phyloP scores from a whole-genome alignment of 2,113 vertebrate species.

The Menidia beryllina region DNA sequence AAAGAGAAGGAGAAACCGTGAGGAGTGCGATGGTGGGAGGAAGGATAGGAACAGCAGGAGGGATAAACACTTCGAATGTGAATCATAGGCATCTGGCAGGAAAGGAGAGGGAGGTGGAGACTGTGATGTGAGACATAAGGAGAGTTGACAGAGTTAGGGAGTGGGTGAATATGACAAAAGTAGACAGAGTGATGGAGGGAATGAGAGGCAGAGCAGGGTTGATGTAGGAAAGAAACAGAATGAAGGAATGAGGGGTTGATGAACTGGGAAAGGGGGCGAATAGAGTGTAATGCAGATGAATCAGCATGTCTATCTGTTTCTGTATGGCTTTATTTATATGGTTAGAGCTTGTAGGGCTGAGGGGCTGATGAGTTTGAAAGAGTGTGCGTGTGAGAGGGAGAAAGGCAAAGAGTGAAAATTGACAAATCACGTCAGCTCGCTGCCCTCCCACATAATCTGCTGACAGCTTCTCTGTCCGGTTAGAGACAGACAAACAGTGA shows the following conservation, averaged over 20 bases:
- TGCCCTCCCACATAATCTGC: constrained; percentile 72
- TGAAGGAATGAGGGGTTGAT: constrained; percentile 7
- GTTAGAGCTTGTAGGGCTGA: constrained; percentile 26
- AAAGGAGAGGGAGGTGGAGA: constrained; percentile 22
- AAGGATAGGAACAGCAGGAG: constrained; percentile 66
- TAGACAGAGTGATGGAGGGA: constrained; percentile 56
- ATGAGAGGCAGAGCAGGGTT: constrained; percentile 25
- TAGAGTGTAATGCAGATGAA: constrained; percentile 30
- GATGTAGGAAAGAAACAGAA: constrained; percentile 10
- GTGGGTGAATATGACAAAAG: constrained; percentile 63
- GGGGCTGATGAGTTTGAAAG: constrained; percentile 11
- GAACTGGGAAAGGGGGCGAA: constrained; percentile 26
- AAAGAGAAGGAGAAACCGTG: constrained; percentile 23
- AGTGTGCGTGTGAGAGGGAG: constrained; percentile 12
- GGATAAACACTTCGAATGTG: constrained; percentile 63
- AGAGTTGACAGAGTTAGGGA: constrained; percentile 66
- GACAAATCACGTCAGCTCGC: constrained; percentile 69
- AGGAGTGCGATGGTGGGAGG: constrained; percentile 59
- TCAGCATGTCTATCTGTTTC: constrained; percentile 35
- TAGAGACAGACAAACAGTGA: constrained; percentile 30
- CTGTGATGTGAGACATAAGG: constrained; percentile 59
- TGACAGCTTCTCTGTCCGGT: constrained; percentile 67
- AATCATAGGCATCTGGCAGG: constrained; percentile 66
- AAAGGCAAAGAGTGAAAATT: constrained; percentile 52
- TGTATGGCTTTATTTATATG: constrained; percentile 33